phyloP scores from a whole-genome alignment of 2,113 vertebrate species.

The Pseudopipra pipra region DNA sequence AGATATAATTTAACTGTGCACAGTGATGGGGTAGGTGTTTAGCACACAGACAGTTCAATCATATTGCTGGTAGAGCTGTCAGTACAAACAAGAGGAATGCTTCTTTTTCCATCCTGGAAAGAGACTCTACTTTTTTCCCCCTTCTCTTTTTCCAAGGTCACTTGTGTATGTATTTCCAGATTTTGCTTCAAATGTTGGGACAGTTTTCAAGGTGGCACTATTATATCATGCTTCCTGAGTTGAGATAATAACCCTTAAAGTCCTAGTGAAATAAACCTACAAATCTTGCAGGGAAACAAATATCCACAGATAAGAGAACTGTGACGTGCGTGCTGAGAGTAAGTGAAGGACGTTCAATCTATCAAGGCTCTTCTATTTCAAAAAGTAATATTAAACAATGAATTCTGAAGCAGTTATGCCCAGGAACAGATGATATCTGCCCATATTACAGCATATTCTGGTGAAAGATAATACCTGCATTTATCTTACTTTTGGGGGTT shows the following conservation, averaged over 20 bases:
- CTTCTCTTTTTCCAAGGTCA: not conserved
- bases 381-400: not conserved
- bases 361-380: constrained; percentile 22
- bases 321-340: not conserved
- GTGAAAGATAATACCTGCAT: not conserved
- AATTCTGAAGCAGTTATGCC: not conserved
- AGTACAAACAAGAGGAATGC: not conserved
- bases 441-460: not conserved
- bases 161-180: not conserved
- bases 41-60: not conserved
- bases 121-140: not conserved
- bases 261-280: constrained; percentile 16
- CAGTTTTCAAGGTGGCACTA: constrained; percentile 17
- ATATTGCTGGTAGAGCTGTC: not conserved
- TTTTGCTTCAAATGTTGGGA: not conserved
- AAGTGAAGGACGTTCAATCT: constrained; percentile 23
- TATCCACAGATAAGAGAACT: constrained; percentile 41
- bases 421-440: not conserved
- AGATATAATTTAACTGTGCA: not conserved
- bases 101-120: not conserved
- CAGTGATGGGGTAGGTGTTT: not conserved
- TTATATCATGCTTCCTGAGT: not conserved
- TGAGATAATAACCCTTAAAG: not conserved
- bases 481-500: not conserved
- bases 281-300: constrained; percentile 42